Base-by-base conservation (phyloP, 2,797 vertebrate species). In the Acestrorhynchus altus region DNA sequence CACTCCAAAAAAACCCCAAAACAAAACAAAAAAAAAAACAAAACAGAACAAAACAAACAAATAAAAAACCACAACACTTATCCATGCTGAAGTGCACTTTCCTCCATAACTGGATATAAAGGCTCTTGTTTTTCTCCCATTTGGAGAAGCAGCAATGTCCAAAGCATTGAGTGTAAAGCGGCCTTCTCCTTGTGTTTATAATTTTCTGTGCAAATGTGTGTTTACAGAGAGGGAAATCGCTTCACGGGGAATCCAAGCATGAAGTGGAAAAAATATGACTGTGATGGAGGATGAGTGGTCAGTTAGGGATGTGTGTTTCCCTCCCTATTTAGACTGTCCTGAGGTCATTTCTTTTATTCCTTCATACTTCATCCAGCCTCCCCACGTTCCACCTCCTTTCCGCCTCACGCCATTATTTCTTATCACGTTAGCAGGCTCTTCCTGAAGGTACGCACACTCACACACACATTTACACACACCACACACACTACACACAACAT, bases 211-310 rank as follows among this genome's bases (percentile, higher is more conserved):
- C 90, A 92, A 94, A 93, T 91, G 87, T 93, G 91, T 92, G 90
- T 92, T 93, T 93, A 90, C 86, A 86, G 86, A 73, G 44, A 54
- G 72, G 67, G 59, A 82, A 79, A 76, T 70, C 51, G 61, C 85
- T 90, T 92, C 82, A 90, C 87, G 79, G 90, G 87, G 86, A 93
- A 94, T 90, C 91, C 91, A 92, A 91, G 91, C 93, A 91, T 93
- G 92, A 94, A 93, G 91, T 94, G 92, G 92, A 93, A 93, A 90
- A 91, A 93, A 94, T 92, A 91, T 91, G 91, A 93, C 87, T 91
- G 86, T 94, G 92, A 93, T 92, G 86, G 89, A 90, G 90, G 85
- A 49, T 92, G 93, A 93, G 89, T 90, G 93, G 92, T 92, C 93
- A 93, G 93, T 94, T 92, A 92, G 91, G 90, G 88, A 91, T 84